Evolutionary conservation across 2,888 invertebrate species (phyloP).

Genomic region (Smittia sp.): DNA sequence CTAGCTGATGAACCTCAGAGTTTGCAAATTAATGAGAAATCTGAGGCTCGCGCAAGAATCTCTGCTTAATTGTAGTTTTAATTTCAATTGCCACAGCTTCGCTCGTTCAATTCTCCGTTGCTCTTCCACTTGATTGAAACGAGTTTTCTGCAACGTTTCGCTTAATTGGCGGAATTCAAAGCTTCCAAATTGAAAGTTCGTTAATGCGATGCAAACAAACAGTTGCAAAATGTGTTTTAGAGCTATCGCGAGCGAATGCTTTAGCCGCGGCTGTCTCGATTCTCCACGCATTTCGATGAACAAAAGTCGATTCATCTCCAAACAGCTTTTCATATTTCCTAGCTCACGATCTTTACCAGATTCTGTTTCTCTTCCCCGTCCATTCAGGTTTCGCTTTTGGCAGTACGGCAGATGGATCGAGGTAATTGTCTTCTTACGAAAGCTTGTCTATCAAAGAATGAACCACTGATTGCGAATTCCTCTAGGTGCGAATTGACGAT

Average conservation of each 20-base stretch:
- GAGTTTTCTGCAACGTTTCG: neutral
- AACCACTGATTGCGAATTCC: conserved; percentile 11
- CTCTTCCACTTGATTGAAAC: neutral
- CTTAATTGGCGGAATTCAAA: neutral
- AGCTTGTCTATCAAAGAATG: neutral
- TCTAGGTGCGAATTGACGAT: conserved; percentile 65
- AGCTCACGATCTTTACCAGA: too few relatives aligned
- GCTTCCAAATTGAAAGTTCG: neutral
- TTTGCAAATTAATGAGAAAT: conserved; percentile 19
- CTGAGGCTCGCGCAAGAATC: neutral
- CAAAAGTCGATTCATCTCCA: neutral
- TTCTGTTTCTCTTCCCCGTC: too few relatives aligned
- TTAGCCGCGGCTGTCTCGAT: neutral
- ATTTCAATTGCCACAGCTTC: neutral
- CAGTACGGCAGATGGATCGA: conserved; percentile 77
- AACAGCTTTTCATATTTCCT: too few relatives aligned
- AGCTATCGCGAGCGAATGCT: neutral
- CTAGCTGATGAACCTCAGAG: neutral
- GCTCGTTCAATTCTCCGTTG: neutral
- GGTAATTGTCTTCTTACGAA: conserved; percentile 45
- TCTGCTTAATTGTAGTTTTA: neutral
- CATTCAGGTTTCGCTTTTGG: conserved; percentile 69
- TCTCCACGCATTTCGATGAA: neutral
- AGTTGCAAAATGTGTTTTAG: neutral
- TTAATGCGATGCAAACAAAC: neutral